phyloP scores from a whole-genome alignment of 2,113 vertebrate genomes.

The Rhombomys opimus region DNA sequence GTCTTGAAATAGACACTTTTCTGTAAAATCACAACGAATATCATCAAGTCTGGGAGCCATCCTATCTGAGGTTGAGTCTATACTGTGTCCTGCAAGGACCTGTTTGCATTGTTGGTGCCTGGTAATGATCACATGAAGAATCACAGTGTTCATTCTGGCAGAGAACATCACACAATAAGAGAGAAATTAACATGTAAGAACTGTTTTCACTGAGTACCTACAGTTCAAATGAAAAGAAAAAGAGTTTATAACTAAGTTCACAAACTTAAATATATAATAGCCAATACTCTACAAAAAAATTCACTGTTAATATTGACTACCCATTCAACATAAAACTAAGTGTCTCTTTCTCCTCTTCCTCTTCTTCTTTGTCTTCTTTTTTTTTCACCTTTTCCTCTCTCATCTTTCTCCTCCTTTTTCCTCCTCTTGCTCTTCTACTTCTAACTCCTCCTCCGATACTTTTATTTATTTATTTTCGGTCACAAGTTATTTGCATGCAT shows the following conservation, averaged over 20 bases:
- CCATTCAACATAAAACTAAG: not conserved
- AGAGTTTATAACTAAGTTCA: constrained; percentile 19
- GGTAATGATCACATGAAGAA: not conserved
- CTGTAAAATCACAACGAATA: not conserved
- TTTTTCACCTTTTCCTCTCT: not conserved
- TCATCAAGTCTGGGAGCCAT: not conserved
- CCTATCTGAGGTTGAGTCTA: not conserved
- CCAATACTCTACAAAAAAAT: constrained; percentile 46
- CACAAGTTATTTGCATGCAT: constrained; percentile 54
- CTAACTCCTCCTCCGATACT: not conserved
- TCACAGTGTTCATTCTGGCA: not conserved
- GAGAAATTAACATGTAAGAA: not conserved
- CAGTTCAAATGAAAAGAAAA: constrained; percentile 54
- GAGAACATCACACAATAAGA: not conserved
- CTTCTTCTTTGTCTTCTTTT: not conserved
- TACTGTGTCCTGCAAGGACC: not conserved
- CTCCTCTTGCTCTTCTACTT: not conserved
- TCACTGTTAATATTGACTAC: not conserved
- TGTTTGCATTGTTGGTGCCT: not conserved
- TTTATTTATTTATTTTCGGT: constrained; percentile 59
- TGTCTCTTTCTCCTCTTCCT: not conserved
- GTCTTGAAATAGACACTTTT: not conserved
- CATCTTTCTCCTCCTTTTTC: not conserved
- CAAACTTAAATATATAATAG: constrained; percentile 33
- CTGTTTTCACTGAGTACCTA: not conserved